These are phyloP conservation scores for Yponomeuta plumbellus DNA, from an alignment of 2,888 invertebrate genomes.

Conservation along the genomic window DNA sequence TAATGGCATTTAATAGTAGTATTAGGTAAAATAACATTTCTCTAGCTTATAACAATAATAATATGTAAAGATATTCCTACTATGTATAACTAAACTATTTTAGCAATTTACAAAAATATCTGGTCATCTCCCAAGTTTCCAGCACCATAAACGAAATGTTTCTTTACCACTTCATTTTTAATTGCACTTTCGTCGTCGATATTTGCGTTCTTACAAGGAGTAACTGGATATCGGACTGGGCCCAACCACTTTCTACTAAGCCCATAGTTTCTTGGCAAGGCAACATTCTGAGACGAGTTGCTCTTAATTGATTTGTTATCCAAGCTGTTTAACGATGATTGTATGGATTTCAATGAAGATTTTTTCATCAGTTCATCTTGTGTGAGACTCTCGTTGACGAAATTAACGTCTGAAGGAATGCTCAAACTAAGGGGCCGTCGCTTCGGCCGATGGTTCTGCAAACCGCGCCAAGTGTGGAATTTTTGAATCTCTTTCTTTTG, in stretches of 20 bases:
- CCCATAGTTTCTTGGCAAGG: conserved; percentile 77
- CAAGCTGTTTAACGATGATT: conserved; percentile 56
- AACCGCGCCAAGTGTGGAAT: conserved; percentile 66
- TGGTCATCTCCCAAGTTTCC: conserved; percentile 79
- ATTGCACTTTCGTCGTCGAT: conserved; percentile 46
- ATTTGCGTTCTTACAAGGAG: conserved; percentile 74
- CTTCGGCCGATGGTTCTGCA: conserved; percentile 36
- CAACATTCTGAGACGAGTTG: conserved; percentile 57
- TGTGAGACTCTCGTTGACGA: conserved; percentile 39
- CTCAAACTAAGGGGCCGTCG: conserved; percentile 66
- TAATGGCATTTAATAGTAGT: conserved; percentile 6
- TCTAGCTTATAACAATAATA: conserved; percentile 1
- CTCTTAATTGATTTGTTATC: conserved; percentile 51
- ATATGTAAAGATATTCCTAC: not conserved
- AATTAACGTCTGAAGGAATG: conserved; percentile 59
- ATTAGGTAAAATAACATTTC: conserved; percentile 1
- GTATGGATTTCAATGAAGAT: conserved; percentile 59
- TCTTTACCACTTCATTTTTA: conserved; percentile 53
- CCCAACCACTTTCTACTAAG: conserved; percentile 78
- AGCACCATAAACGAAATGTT: conserved; percentile 69
- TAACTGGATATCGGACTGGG: conserved; percentile 80
- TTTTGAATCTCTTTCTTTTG: conserved; percentile 51
- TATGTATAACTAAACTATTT: not conserved
- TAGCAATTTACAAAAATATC: conserved; percentile 73
- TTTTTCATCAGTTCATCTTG: conserved; percentile 45